Base-by-base conservation (phyloP, 1,140 invertebrate species). In the Aricia agestis region DNA sequence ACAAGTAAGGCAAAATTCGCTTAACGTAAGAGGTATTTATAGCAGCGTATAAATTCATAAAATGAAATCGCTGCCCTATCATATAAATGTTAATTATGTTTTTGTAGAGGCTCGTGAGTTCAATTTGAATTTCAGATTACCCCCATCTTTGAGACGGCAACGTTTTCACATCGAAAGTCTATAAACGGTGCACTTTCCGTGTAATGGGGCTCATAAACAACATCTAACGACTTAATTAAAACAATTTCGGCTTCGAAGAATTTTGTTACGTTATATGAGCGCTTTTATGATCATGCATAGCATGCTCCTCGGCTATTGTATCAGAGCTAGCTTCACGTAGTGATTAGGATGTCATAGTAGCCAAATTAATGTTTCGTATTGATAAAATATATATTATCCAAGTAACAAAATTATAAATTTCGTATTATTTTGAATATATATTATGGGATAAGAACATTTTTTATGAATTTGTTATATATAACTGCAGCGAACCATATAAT, bases 51-150 rank as follows among this genome's bases (percentile, higher is more conserved):
- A 52, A 52, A 52, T 63, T 63, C 19, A 63, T 63, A 63, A 63
- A 63, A 63, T 63, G 10, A 63, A 63, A 63, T 63, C 59, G 19
- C 59, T 10, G 9, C 5, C 59, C 59, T 25, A 63, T 63, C 59
- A 63, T 63, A 63, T 63, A 63, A 63, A 63, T 63, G 59, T 63
- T 63, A 63, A 63, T 63, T 63, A 63, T 63, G 59, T 63, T 63
- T 63, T 63, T 63, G 59, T 25, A 63, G 59, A 19, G 59, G 18
- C 59, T 63, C 19, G 59, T 63, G 59, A 63, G 19, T 25, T 63
- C 17, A 63, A 63, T 63, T 63, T 63, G 59, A 63, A 63, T 10
- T 63, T 63, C 59, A 63, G 59, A 63, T 63, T 63, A 13, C 59
- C 59, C 59, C 59, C 59, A 63, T 63, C 59, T 63, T 63, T 19